A percentile compares a stretch with the other conserved stretches of the same genome.
Evolutionary conservation across 1,140 invertebrate species (phyloP).

Genomic region (Ruditapes philippinarum): DNA sequence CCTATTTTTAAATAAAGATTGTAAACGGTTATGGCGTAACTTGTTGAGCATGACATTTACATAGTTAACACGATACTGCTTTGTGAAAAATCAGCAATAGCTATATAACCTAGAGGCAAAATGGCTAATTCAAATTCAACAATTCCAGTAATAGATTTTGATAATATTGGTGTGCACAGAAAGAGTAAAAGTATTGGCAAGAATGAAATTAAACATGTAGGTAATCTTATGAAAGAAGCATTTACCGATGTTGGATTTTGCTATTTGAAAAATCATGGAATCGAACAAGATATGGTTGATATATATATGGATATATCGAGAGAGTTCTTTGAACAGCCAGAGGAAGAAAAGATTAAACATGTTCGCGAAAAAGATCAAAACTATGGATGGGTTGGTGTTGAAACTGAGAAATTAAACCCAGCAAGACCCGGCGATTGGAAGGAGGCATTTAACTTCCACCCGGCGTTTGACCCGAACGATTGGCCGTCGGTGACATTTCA

Average conservation of each 20-base stretch:
- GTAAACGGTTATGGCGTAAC: too few relatives aligned
- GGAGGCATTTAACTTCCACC: slow-evolving; percentile 50
- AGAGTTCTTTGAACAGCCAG: slow-evolving; percentile 60
- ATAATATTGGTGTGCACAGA: neutral
- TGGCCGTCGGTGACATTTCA: slow-evolving; percentile 44
- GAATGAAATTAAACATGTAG: neutral
- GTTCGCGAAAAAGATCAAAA: slow-evolving; percentile 23
- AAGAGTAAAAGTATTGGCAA: neutral
- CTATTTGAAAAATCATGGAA: slow-evolving; percentile 70
- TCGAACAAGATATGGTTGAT: slow-evolving; percentile 25
- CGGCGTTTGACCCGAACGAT: neutral
- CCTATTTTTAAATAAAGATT: too few relatives aligned
- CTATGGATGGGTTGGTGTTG: slow-evolving; percentile 62
- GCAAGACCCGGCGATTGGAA: slow-evolving; percentile 46
- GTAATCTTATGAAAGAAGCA: slow-evolving; percentile 52
- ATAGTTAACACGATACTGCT: too few relatives aligned
- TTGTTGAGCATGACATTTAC: too few relatives aligned
- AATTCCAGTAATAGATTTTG: slow-evolving; percentile 32
- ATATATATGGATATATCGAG: slow-evolving; percentile 49
- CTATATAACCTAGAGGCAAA: too few relatives aligned
- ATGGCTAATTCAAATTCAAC: neutral
- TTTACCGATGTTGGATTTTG: slow-evolving; percentile 66
- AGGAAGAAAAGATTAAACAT: slow-evolving; percentile 55
- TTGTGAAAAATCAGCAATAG: too few relatives aligned
- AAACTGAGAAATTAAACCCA: slow-evolving; percentile 46